A percentile compares a stretch with the other conserved stretches of the same genome.
phyloP scores from a whole-genome alignment of 2,888 invertebrate species.

The Venustoraphidia nigricollis region DNA sequence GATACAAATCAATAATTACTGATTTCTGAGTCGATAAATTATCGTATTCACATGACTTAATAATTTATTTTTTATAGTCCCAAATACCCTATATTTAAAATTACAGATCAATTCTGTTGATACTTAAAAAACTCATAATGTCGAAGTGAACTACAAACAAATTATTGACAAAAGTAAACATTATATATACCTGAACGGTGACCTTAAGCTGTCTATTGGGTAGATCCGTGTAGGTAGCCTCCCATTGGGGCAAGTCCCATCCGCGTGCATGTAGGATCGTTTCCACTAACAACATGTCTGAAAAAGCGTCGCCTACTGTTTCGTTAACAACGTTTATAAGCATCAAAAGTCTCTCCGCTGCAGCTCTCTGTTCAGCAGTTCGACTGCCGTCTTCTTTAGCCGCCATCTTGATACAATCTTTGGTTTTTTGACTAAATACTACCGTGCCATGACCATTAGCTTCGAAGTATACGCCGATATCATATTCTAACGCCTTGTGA shows the following conservation, averaged over 20 bases:
- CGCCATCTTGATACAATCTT: slow-evolving; percentile 35
- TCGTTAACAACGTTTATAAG: slow-evolving; percentile 83
- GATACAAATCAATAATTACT: too few species aligned
- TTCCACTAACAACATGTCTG: slow-evolving; percentile 90
- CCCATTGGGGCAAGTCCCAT: slow-evolving; percentile 70
- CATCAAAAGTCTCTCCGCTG: slow-evolving; percentile 46
- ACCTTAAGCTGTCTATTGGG: slow-evolving; percentile 84
- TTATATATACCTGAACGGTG: slow-evolving; percentile 43
- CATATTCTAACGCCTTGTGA: slow-evolving; percentile 75
- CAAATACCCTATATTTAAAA: too few species aligned
- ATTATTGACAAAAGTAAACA: too few species aligned
- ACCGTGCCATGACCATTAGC: slow-evolving; percentile 98
- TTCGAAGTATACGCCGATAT: slow-evolving; percentile 96
- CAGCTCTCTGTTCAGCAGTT: slow-evolving; percentile 27
- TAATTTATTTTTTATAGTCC: too few species aligned
- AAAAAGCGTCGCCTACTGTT: slow-evolving; percentile 93
- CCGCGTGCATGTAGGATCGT: slow-evolving; percentile 69
- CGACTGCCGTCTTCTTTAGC: slow-evolving; percentile 23
- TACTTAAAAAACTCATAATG: too few species aligned
- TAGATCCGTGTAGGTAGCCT: slow-evolving; percentile 63
- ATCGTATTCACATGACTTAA: too few species aligned
- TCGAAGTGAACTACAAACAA: too few species aligned
- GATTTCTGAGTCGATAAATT: too few species aligned
- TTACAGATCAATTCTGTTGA: too few species aligned
- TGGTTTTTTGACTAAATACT: slow-evolving; percentile 59